These are phyloP conservation scores for Shinisaurus crocodilurus DNA, from an alignment of 2,113 vertebrate genomes.

Conservation along the genomic window DNA sequence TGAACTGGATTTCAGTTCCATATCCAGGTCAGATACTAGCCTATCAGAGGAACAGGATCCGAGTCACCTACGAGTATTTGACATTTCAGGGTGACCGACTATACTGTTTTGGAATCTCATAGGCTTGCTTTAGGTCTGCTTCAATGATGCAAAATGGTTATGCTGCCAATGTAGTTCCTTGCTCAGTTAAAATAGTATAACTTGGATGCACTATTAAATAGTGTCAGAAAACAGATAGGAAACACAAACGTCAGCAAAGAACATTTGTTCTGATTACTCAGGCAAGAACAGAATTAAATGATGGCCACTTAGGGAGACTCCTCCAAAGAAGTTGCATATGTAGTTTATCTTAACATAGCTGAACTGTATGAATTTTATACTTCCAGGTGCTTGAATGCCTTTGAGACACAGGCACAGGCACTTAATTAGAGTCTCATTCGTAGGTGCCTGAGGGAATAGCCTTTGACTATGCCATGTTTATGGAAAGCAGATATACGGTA, in stretches of 20 bases:
- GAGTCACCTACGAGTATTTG: too few species aligned
- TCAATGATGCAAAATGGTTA: neutral
- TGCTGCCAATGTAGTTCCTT: neutral
- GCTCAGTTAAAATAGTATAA: neutral
- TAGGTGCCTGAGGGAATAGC: neutral
- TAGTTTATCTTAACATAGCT: neutral
- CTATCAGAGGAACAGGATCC: neutral
- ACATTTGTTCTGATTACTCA: neutral
- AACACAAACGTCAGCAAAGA: neutral
- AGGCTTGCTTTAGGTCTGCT: slow-evolving; percentile 3
- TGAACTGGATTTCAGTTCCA: neutral
- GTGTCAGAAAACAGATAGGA: neutral
- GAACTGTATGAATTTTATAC: neutral
- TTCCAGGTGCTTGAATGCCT: slow-evolving; percentile 9
- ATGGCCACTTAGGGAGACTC: neutral
- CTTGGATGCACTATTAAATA: neutral
- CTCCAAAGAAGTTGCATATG: neutral
- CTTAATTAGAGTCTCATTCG: slow-evolving; percentile 54
- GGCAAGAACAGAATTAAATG: neutral
- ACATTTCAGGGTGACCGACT: neutral
- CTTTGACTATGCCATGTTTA: slow-evolving; percentile 60
- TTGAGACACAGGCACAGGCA: slow-evolving; percentile 38
- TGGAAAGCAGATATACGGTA: slow-evolving; percentile 40
- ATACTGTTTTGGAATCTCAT: neutral
- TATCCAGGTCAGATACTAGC: neutral